These are phyloP conservation scores for Cheilosia pagana DNA, from an alignment of 2,888 invertebrate genomes.

Conservation along the genomic window DNA sequence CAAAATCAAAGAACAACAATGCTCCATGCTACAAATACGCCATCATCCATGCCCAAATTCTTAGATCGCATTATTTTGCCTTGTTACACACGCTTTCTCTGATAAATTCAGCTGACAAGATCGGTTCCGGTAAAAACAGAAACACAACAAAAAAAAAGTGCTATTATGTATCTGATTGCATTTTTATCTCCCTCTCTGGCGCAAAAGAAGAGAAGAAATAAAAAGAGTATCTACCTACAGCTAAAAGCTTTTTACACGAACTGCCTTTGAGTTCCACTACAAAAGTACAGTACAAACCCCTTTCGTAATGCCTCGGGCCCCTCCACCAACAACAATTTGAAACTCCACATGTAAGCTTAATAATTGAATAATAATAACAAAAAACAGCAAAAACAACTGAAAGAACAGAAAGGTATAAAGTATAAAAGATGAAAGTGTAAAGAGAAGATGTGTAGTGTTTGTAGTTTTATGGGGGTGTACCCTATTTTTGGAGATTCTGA, in stretches of 20 bases:
- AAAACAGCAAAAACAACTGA: neutral
- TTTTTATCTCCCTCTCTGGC: conserved; percentile 15
- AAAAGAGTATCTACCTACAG: neutral
- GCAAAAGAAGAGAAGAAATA: neutral
- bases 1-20: conserved; percentile 5
- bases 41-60: conserved; percentile 45
- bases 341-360: conserved; percentile 6
- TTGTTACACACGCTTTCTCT: conserved; percentile 54
- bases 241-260: conserved; percentile 1
- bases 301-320: neutral
- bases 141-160: neutral
- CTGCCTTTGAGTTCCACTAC: neutral
- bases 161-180: conserved; percentile 29
- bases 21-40: conserved; percentile 27
- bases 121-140: conserved; percentile 24
- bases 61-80: conserved; percentile 11
- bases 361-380: conserved; percentile 5
- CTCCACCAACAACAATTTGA: neutral
- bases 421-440: neutral
- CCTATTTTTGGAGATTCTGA: too few relatives aligned
- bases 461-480: too few relatives aligned
- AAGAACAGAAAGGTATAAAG: neutral
- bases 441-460: neutral
- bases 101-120: conserved; percentile 17
- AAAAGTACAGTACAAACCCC: neutral